These are phyloP conservation scores for Ectropis grisescens DNA, from an alignment of 1,140 invertebrate species.

Conservation along the genomic window DNA sequence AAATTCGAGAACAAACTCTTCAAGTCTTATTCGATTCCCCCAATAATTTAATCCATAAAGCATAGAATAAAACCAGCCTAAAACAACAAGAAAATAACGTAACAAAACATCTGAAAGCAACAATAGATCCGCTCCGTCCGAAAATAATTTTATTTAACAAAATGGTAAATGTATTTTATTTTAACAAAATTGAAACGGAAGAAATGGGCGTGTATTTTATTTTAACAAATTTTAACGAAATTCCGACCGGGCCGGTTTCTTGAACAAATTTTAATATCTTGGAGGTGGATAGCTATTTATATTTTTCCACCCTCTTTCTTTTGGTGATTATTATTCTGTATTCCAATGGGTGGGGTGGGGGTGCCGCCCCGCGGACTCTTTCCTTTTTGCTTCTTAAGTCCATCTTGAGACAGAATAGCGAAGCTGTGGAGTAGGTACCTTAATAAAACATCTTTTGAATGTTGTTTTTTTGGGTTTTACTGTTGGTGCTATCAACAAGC, in stretches of 20 bases:
- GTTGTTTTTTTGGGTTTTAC: too few species aligned
- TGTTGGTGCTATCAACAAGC: conserved; percentile 2
- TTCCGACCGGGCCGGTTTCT: conserved; percentile 38
- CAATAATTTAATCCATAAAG: too few species aligned
- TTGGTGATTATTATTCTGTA: conserved; percentile 70
- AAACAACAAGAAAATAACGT: too few species aligned
- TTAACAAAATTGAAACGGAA: too few species aligned
- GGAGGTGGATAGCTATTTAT: conserved; percentile 60
- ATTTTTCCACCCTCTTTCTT: conserved; percentile 65
- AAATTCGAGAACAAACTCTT: too few species aligned
- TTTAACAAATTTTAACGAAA: conserved; percentile 38
- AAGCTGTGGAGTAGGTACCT: conserved; percentile 23
- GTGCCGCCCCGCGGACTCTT: conserved; percentile 51
- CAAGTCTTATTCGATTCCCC: too few species aligned
- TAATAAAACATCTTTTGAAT: conserved; percentile 4
- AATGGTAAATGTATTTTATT: too few species aligned
- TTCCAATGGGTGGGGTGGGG: conserved; percentile 43
- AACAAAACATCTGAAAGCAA: too few species aligned
- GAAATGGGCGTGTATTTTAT: too few species aligned
- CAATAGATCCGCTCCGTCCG: too few species aligned
- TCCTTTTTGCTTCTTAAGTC: conserved; percentile 70
- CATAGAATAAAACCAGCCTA: too few species aligned
- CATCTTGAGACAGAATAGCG: conserved; percentile 56
- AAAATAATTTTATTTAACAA: too few species aligned
- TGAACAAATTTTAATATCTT: conserved; percentile 66